These are phyloP conservation scores for Amblyjoppa fuscipennis DNA, from an alignment of 2,888 invertebrate genomes.

Conservation along the genomic window DNA sequence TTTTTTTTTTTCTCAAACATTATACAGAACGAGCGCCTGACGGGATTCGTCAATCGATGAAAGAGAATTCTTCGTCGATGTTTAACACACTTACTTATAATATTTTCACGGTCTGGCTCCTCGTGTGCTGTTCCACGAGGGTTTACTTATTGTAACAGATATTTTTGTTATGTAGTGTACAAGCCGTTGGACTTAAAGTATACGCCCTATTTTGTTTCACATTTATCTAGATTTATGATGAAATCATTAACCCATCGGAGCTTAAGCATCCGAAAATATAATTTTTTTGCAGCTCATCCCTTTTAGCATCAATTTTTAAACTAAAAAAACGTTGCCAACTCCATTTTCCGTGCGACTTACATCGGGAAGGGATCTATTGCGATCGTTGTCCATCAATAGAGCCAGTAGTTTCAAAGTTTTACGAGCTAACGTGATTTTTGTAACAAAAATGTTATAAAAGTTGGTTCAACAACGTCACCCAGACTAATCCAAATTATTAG, in stretches of 20 bases:
- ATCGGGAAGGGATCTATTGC: no score
- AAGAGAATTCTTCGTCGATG: slow-evolving; percentile 26
- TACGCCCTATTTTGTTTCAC: slow-evolving; percentile 25
- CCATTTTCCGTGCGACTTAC: neutral
- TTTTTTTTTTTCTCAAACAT: slow-evolving; percentile 36
- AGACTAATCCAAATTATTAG: neutral
- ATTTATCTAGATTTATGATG: slow-evolving; percentile 5
- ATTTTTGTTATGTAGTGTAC: slow-evolving; percentile 27
- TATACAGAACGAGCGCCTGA: slow-evolving; percentile 36
- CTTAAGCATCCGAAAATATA: neutral
- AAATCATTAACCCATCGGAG: slow-evolving; percentile 8
- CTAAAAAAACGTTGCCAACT: neutral
- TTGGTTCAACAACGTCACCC: neutral
- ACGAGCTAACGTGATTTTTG: neutral
- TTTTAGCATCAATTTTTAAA: neutral
- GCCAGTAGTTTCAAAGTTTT: neutral
- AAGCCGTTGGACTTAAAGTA: slow-evolving; percentile 35
- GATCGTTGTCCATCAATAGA: neutral
- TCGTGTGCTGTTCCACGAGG: neutral
- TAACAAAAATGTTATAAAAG: neutral
- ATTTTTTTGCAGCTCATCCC: neutral
- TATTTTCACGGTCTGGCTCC: slow-evolving; percentile 20
- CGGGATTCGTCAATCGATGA: slow-evolving; percentile 18
- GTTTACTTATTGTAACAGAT: slow-evolving; percentile 12
- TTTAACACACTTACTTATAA: slow-evolving; percentile 46